Base-by-base conservation (phyloP, 2,888 invertebrate genomes). In the Herminia tarsipennalis region DNA sequence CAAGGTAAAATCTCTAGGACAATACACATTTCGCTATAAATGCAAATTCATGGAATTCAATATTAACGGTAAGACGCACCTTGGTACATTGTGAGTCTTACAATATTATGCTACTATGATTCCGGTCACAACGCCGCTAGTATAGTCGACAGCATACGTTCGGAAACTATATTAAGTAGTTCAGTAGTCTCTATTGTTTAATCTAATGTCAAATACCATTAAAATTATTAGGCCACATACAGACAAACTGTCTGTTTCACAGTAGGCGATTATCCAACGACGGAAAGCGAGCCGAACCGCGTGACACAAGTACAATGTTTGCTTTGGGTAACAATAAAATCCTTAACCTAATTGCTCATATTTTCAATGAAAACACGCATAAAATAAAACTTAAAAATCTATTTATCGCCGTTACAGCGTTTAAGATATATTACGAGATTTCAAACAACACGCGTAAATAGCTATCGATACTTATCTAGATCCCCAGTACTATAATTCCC, bases 21-120 rank as follows among this genome's bases (percentile, higher is more conserved):
- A 83, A 88, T 84, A 89, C 81, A 86, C 87, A 87, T 87, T 88
- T 89, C 86, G 84, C 83, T 88, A 88, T 88, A 90, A 90, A 91
- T 91, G 91, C 91, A 91, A 90, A 90, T 91, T 91, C 90, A 90
- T 88, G 90, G 90, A 91, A 91, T 91, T 90, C 89, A 90, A 88
- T 83, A 87, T 83, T 76, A 83, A 76, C 71, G 72, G 78, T 87
- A 89, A 88, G 88, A 85, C 84, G 53, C 62, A 65, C 44, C 39
- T 52, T 58, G 50, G 57, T 70, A 72, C 55, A 68, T 39, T 62
- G 74, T 44, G 48, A 70, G 81, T 65, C 88, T 88, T 88, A 88
- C 82, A 78, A 51, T 88, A 89, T 89, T 89, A 89, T 88, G 90
- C 89, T 89, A 88, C 76, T 73, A 78, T 81, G 78, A 80, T 81